phyloP scores from a whole-genome alignment of 2,113 vertebrate genomes.

The Gymnarchus niloticus region DNA sequence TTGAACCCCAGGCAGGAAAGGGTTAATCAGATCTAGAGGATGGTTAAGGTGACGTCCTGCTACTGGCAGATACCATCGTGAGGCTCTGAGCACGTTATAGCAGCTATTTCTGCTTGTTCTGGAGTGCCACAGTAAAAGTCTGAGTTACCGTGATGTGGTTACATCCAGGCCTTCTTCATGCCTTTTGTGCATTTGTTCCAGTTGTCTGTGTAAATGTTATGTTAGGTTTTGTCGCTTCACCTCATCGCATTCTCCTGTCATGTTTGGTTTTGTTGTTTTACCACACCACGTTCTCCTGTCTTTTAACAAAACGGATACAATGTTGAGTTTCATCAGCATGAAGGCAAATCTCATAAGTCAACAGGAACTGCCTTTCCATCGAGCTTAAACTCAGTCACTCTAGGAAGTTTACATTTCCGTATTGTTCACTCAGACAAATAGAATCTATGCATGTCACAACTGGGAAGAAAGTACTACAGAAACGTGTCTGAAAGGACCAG shows the following conservation, averaged over 20 bases:
- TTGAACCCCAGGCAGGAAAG: neutral
- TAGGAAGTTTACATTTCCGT: neutral
- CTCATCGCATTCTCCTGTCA: neutral
- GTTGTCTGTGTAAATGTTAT: neutral
- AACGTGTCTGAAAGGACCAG: constrained; percentile 62
- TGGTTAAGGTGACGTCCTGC: neutral
- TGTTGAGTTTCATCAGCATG: neutral
- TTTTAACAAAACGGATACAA: neutral
- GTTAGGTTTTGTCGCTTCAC: neutral
- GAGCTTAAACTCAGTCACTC: neutral
- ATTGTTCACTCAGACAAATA: neutral
- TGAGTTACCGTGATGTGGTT: neutral
- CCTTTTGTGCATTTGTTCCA: neutral
- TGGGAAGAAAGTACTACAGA: constrained; percentile 92
- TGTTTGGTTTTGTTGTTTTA: neutral
- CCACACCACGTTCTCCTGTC: neutral
- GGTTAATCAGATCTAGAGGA: neutral
- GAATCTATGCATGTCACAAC: constrained; percentile 90
- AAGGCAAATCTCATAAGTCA: neutral
- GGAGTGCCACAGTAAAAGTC: neutral
- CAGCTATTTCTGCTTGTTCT: neutral
- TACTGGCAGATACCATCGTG: neutral
- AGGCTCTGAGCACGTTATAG: neutral
- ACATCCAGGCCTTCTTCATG: neutral
- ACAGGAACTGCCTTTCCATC: neutral